These are phyloP conservation scores for Rhodeus uyekii DNA, from an alignment of 2,797 vertebrate genomes.

Conservation along the genomic window DNA sequence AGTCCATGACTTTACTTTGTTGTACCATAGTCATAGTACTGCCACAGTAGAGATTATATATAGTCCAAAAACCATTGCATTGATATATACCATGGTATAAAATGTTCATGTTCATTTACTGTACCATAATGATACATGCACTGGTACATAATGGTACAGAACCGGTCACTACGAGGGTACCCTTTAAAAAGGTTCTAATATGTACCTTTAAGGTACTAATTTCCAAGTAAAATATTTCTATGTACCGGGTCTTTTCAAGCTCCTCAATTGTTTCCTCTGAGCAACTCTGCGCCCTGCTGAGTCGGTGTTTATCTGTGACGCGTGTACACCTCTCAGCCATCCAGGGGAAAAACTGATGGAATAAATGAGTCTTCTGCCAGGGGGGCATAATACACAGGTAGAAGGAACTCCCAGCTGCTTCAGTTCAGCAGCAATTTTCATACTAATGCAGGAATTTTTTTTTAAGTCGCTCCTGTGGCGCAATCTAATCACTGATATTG, in stretches of 20 bases:
- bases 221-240: too few relatives aligned
- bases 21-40: not conserved
- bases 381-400: constrained; percentile 32
- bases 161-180: too few relatives aligned
- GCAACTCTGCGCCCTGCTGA: not conserved
- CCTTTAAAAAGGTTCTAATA: too few relatives aligned
- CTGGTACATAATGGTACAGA: too few relatives aligned
- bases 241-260: not conserved
- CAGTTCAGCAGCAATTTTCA: constrained; percentile 38
- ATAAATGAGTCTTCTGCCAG: constrained; percentile 1
- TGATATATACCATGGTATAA: not conserved
- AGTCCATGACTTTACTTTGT: not conserved
- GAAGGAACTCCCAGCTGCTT: constrained; percentile 15
- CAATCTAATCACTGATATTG: constrained; percentile 37
- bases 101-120: not conserved
- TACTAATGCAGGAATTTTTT: constrained; percentile 36
- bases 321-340: not conserved
- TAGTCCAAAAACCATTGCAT: not conserved
- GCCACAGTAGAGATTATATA: not conserved
- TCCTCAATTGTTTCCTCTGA: not conserved
- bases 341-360: not conserved
- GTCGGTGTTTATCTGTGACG: constrained; percentile 10
- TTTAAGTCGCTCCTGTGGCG: not conserved
- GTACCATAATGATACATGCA: too few relatives aligned
- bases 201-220: too few relatives aligned